phyloP scores from a whole-genome alignment of 2,113 vertebrate genomes.

The Hippocampus abdominalis region DNA sequence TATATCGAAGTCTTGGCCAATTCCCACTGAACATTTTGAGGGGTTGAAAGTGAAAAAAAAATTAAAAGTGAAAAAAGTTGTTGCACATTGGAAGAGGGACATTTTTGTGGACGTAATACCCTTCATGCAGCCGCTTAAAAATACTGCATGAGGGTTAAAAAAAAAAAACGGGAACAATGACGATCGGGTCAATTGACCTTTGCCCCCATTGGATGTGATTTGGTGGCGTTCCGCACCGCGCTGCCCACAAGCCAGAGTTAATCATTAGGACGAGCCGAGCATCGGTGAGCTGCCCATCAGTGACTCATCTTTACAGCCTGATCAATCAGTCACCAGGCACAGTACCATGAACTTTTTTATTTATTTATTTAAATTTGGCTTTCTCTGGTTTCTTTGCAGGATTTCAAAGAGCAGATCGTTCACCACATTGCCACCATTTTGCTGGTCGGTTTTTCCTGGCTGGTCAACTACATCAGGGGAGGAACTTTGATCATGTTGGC shows the following conservation, averaged over 20 bases:
- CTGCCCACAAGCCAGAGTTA: no score
- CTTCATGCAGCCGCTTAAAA: no score
- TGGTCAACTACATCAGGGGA: slow-evolving; percentile 87
- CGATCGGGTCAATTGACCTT: background rate
- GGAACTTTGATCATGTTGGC: slow-evolving; percentile 91
- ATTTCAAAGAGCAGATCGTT: slow-evolving; percentile 93
- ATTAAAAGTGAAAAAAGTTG: no score
- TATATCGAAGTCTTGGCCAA: no score
- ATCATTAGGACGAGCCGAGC: slow-evolving; percentile 34
- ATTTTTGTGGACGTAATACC: no score
- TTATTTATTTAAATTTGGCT: background rate
- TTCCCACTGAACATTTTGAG: no score
- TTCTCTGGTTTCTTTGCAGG: slow-evolving; percentile 60
- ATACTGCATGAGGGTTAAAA: no score
- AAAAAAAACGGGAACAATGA: slow-evolving; percentile 16
- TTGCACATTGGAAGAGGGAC: no score
- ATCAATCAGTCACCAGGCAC: slow-evolving; percentile 47
- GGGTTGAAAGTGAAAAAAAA: no score
- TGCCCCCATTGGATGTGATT: background rate
- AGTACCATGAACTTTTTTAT: background rate
- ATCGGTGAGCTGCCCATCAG: slow-evolving; percentile 13
- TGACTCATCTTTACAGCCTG: slow-evolving; percentile 32
- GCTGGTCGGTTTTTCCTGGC: slow-evolving; percentile 92
- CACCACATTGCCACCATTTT: slow-evolving; percentile 90
- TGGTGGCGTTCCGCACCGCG: background rate